Percentiles rank a stretch among this genome's conserved stretches.
phyloP scores from a whole-genome alignment of 2,797 vertebrate species.

The Enteromius viviparus region DNA sequence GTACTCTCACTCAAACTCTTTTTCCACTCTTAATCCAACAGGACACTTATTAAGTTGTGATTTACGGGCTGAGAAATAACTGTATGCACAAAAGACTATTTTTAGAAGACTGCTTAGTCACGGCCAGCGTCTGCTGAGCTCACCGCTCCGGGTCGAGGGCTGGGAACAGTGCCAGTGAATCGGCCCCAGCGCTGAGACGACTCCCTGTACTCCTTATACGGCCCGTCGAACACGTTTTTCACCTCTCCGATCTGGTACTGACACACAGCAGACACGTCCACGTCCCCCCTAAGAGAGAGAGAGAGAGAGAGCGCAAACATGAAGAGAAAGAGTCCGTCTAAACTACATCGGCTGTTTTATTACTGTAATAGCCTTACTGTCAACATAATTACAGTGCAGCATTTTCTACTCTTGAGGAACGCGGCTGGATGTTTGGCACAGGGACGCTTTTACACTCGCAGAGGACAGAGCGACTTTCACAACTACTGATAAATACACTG shows the following conservation, averaged over 20 bases:
- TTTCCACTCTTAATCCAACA: neutral
- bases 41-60: neutral
- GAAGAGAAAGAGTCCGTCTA: conserved; percentile 15
- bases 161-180: conserved; percentile 83
- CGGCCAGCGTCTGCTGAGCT: conserved; percentile 55
- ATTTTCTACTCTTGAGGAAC: conserved; percentile 35
- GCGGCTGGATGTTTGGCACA: conserved; percentile 35
- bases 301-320: neutral
- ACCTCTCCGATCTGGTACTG: conserved; percentile 89
- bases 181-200: conserved; percentile 89
- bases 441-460: conserved; percentile 13
- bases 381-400: conserved; percentile 42
- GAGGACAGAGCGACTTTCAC: conserved; percentile 53
- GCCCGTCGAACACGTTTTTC: conserved; percentile 89
- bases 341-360: conserved; percentile 44
- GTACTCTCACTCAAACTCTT: neutral
- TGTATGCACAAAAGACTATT: conserved; percentile 18
- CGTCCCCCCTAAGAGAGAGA: conserved; percentile 83
- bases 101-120: conserved; percentile 42
- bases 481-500: neutral
- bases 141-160: conserved; percentile 90
- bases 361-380: conserved; percentile 45
- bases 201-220: conserved; percentile 92
- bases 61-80: neutral
- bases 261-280: conserved; percentile 91